phyloP scores from a whole-genome alignment of 2,113 vertebrate genomes.

The human region DNA sequence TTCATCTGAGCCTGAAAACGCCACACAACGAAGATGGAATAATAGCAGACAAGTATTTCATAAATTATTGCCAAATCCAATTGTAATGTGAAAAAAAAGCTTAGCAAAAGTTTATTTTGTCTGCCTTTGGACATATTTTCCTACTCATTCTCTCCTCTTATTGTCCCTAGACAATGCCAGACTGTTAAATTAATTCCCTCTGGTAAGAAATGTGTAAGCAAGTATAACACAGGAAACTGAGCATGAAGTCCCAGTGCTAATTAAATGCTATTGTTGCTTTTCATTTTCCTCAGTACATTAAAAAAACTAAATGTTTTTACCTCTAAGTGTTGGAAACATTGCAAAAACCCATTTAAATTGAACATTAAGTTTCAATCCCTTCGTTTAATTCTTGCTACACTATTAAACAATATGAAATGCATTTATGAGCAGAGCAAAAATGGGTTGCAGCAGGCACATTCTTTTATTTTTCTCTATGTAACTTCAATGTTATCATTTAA shows the following conservation, averaged over 20 bases:
- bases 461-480: neutral
- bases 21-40: neutral
- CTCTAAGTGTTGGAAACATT: neutral
- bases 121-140: neutral
- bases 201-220: neutral
- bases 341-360: conserved; percentile 19
- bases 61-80: neutral
- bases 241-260: neutral
- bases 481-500: neutral
- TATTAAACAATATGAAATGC: neutral
- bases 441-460: neutral
- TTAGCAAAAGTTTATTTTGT: neutral
- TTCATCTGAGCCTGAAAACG: neutral
- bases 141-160: neutral
- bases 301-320: neutral
- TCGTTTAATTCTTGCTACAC: neutral
- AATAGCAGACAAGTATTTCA: neutral
- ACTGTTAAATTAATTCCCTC: neutral
- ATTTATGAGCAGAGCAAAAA: neutral
- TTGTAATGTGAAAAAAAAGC: conserved; percentile 9
- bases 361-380: neutral
- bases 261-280: conserved; percentile 24
- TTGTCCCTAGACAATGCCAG: neutral
- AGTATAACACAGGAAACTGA: neutral
- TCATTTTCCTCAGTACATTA: conserved; percentile 12